Evolutionary conservation across 2,113 vertebrate genomes (phyloP), one percentile per base, ranked within the genome.

Genomic region (Chaetorhynchus papuensis): DNA sequence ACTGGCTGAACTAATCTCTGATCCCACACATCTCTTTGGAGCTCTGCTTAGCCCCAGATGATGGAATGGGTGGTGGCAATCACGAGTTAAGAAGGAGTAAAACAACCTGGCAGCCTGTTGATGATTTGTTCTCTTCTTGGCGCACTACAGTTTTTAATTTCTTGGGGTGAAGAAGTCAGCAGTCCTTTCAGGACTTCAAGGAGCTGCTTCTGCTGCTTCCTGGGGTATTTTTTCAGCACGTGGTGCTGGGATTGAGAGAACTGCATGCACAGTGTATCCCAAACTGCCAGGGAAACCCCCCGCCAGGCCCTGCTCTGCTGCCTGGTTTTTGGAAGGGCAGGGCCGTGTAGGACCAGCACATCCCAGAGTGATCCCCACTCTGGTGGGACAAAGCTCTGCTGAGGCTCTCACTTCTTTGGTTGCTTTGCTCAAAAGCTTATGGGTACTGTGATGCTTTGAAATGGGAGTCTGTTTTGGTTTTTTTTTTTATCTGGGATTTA

Each of bases 211-310:
- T 80, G 9, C 33, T 80, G 9, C 83, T 63, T 72, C 27, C 74
- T 57, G 2, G 1, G 2, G 5, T n/a, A 42, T 77, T 88, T 85
- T 31, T 33, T 41, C 17, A 39, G 79, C 59, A 70, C 0, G 0
- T 26, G 49, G 47, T 18, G 3, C 47, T 33, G 1, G 1, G 53
- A 12, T 13, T 28, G 59, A 1, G 6, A 49, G n/a, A 59, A 2
- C 44, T 49, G 20, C 31, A 26, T 41, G 45, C 41, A 23, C 28
- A 18, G 9, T 4, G 1, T 1, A 2, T 45, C 71, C 31, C 7
- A 2, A 6, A 28, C 11, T 57, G 30, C 79, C 37, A 27, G 45
- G 15, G 49, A 16, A 63, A 6, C 24, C 44, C 33, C 27, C 21
- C 2, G 26, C 27, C 21, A 3, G 42, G 30, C 10, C 23, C 18